phyloP scores from a whole-genome alignment of 2,888 invertebrate species.

The Nemapogon koenigi region DNA sequence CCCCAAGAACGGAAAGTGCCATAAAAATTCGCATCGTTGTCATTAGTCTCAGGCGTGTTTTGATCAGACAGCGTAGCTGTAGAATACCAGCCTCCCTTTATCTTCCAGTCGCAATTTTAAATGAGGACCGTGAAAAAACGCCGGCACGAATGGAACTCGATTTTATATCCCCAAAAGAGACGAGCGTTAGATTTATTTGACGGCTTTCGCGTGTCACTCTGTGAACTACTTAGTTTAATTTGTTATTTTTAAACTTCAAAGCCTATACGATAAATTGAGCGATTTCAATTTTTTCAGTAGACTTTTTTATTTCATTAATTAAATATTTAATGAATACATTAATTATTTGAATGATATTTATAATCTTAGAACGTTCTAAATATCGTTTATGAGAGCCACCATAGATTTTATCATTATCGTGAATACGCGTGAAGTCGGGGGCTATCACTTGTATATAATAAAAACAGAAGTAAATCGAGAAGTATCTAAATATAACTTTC shows the following conservation, averaged over 20 bases:
- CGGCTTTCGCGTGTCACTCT: conserved; percentile 7
- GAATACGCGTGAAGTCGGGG: no score
- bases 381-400: no score
- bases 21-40: conserved; percentile 52
- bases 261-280: neutral
- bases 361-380: no score
- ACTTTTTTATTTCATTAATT: no score
- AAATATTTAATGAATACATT: no score
- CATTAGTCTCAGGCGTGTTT: conserved; percentile 60
- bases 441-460: no score
- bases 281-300: neutral
- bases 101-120: conserved; percentile 35
- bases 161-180: conserved; percentile 28
- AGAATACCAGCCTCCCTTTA: conserved; percentile 31
- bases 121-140: conserved; percentile 30
- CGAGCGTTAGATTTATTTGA: conserved; percentile 21
- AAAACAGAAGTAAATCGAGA: no score
- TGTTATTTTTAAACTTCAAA: conserved; percentile 4
- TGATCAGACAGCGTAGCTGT: conserved; percentile 21
- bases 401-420: no score
- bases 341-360: no score
- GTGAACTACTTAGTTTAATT: conserved; percentile 8
- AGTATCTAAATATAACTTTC: no score
- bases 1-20: conserved; percentile 42
- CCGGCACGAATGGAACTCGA: conserved; percentile 26